Conservation (phyloP, 2,888 invertebrate species). For the Biston betularia region DNA sequence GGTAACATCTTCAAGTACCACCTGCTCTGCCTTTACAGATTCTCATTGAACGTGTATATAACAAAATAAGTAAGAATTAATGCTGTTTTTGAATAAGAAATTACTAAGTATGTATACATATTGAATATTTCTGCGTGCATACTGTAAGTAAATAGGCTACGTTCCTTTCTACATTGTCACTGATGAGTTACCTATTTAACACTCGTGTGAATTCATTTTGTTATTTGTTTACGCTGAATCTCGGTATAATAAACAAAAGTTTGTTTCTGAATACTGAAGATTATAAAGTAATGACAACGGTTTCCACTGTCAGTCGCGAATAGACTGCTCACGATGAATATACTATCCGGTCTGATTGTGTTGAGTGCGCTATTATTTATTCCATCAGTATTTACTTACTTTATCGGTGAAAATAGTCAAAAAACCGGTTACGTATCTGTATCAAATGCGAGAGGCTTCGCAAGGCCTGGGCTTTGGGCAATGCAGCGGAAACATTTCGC, state of each 20-base stretch:
- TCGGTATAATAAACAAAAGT: conserved; percentile 6
- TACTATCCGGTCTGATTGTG: neutral
- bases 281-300: conserved; percentile 6
- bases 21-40: too few species aligned
- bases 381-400: conserved; percentile 7
- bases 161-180: conserved; percentile 1
- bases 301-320: neutral
- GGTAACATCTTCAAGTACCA: too few species aligned
- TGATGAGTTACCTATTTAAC: conserved; percentile 3
- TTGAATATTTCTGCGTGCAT: neutral
- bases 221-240: conserved; percentile 13
- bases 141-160: neutral
- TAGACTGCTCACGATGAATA: conserved; percentile 2
- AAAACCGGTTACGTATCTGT: conserved; percentile 11
- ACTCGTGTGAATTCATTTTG: conserved; percentile 5
- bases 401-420: conserved; percentile 1
- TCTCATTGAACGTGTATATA: too few species aligned
- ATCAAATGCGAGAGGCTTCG: conserved; percentile 3
- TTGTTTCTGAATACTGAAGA: conserved; percentile 9
- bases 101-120: neutral
- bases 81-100: too few species aligned
- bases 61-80: too few species aligned
- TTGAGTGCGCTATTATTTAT: neutral
- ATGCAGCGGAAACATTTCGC: conserved; percentile 10
- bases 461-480: neutral